These are phyloP conservation scores for Hydrophis major DNA, from an alignment of 2,797 vertebrate species.

Conservation along the genomic window DNA sequence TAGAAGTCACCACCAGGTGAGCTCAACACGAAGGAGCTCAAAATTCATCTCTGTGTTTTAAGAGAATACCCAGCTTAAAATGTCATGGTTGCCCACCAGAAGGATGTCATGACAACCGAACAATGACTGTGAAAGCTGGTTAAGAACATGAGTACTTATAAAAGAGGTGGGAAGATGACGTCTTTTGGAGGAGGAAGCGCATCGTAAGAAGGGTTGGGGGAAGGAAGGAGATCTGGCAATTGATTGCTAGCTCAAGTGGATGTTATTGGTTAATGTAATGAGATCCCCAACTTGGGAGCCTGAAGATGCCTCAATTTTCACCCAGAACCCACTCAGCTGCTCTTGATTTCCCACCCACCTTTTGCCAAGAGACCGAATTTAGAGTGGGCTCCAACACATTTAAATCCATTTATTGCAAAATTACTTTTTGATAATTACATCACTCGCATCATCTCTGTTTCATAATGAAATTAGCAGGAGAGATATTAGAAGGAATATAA, in stretches of 20 bases:
- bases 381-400: slow-evolving; percentile 74
- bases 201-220: background rate
- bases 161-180: background rate
- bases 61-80: background rate
- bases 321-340: slow-evolving; percentile 25
- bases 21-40: background rate
- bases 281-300: slow-evolving; percentile 45
- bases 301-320: slow-evolving; percentile 64
- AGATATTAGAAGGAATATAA: slow-evolving; percentile 77
- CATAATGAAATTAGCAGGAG: slow-evolving; percentile 79
- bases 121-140: background rate
- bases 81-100: background rate
- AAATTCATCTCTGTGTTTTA: background rate
- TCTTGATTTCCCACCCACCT: slow-evolving; percentile 62
- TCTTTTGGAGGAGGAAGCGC: slow-evolving; percentile 13
- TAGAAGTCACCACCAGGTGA: background rate
- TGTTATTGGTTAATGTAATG: slow-evolving; percentile 61
- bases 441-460: slow-evolving; percentile 72
- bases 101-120: background rate
- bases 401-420: slow-evolving; percentile 83
- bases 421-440: slow-evolving; percentile 83
- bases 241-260: slow-evolving; percentile 34
- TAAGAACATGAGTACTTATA: background rate
- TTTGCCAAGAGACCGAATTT: slow-evolving; percentile 74
- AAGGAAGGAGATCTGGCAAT: background rate